Evolutionary conservation across 2,888 invertebrate genomes (phyloP).

Genomic region (Horisme vitalbata): DNA sequence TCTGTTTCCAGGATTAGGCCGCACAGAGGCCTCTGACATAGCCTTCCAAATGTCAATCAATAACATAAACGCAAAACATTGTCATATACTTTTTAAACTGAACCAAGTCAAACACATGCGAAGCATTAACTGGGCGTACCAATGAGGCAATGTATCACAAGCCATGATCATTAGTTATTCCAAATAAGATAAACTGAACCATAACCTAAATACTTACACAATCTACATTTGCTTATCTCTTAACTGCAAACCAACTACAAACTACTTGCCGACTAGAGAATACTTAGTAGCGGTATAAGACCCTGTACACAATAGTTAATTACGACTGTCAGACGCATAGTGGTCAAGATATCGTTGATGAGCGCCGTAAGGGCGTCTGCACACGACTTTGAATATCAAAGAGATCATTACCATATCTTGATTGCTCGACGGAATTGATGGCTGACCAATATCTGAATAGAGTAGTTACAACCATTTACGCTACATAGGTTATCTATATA

Average conservation of each 20-base stretch:
- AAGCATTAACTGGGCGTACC: no score
- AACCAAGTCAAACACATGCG: no score
- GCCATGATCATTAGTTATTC: no score
- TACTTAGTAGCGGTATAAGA: slow-evolving; percentile 11
- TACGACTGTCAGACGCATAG: slow-evolving; percentile 38
- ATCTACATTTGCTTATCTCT: slow-evolving; percentile 14
- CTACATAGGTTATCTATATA: no score
- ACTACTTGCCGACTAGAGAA: slow-evolving; percentile 15
- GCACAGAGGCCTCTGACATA: no score
- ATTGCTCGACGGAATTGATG: slow-evolving; percentile 51
- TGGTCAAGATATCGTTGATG: slow-evolving; percentile 53
- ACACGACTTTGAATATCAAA: slow-evolving; percentile 64
- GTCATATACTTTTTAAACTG: no score
- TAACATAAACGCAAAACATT: no score
- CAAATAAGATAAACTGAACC: background rate
- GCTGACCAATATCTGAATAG: slow-evolving; percentile 46
- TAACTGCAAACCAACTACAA: slow-evolving; percentile 15
- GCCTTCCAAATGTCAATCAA: no score
- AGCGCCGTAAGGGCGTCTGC: slow-evolving; percentile 47
- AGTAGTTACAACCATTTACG: slow-evolving; percentile 35
- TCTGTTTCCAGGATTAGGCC: no score
- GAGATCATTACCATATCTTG: slow-evolving; percentile 66
- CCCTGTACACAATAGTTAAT: slow-evolving; percentile 37
- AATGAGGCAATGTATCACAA: no score
- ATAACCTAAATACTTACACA: slow-evolving; percentile 1